Evolutionary conservation across 2,797 vertebrate genomes (phyloP), one percentile per base, ranked within the genome.

Genomic region (Sebastes aleutianus): DNA sequence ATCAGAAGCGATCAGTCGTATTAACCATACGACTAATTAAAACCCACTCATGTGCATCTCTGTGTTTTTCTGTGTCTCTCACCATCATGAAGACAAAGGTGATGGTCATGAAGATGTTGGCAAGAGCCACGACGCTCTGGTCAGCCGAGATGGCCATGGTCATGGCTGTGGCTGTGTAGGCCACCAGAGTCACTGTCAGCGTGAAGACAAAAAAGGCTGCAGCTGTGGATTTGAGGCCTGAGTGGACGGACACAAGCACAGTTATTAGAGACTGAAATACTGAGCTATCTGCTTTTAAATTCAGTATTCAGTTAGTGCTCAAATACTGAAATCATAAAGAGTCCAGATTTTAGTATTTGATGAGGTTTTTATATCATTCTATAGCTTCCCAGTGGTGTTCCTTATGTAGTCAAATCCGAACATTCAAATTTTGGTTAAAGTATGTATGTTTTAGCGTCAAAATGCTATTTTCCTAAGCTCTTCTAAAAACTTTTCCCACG

Each of bases 11-110:
- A 56, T 54, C 20, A 22, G 2, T 53, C 9, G 29, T 13, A 24
- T 7, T 32, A 24, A 53, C 4, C 32, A 47, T 0, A 47, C 16
- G 22, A 26, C 22, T 12, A 16, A 39, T 24, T 65, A 63, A 12
- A 53, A 14, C 6, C 10, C 8, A 29, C 36, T 29, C 2, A 5
- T 20, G 56, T 47, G 14, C 24, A 6, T 47, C 6, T 65, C 14
- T 20, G 47, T 27, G 29, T 47, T 66, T 7, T 50, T 47, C 26
- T 63, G 7, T 0, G 10, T 73, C 18, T 70, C 97, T 97, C 90
- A 97, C 98, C 95, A 97, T 98, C 98, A 99, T 99, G 74, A 98
- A 97, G 77, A 98, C 94, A 75, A 99, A 98, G 2, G 76, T 5
- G 39, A 99, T 95, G 27, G 96, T 97, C 93, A 96, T 92, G 78